These are phyloP conservation scores for Noctua janthina DNA, from an alignment of 2,888 invertebrate species.

Conservation along the genomic window DNA sequence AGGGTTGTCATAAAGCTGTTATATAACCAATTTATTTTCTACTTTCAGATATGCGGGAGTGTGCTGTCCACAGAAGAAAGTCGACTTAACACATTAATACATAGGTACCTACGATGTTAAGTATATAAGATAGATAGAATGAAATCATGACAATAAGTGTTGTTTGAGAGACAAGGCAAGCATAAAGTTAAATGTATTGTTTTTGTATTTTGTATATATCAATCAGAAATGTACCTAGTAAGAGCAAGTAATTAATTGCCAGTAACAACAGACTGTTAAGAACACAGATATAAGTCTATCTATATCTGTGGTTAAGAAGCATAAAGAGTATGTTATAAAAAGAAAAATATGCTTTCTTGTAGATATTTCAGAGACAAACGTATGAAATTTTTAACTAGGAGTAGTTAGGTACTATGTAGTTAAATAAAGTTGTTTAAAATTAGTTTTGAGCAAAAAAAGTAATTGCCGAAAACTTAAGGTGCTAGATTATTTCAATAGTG, in stretches of 20 bases:
- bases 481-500: conserved; percentile 62
- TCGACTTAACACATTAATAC: conserved; percentile 64
- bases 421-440: conserved; percentile 34
- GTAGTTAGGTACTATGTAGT: conserved; percentile 39
- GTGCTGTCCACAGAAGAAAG: conserved; percentile 79
- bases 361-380: conserved; percentile 13
- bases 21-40: conserved; percentile 6
- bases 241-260: not conserved
- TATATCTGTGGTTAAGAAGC: not conserved
- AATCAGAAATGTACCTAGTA: conserved; percentile 6
- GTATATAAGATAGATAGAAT: conserved; percentile 19
- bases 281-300: too few relatives aligned
- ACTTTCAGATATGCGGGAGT: conserved; percentile 85
- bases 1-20: not conserved
- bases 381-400: conserved; percentile 33
- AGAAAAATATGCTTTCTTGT: conserved; percentile 19
- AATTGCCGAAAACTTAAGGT: conserved; percentile 57
- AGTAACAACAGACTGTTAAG: conserved; percentile 5
- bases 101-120: conserved; percentile 12
- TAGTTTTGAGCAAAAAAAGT: conserved; percentile 54
- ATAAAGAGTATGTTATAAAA: not conserved
- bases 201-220: conserved; percentile 17
- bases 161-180: conserved; percentile 13
- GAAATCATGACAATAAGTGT: conserved; percentile 17
- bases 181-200: conserved; percentile 9